Base-by-base conservation (phyloP, 2,797 vertebrate species). In the Avahi laniger region DNA sequence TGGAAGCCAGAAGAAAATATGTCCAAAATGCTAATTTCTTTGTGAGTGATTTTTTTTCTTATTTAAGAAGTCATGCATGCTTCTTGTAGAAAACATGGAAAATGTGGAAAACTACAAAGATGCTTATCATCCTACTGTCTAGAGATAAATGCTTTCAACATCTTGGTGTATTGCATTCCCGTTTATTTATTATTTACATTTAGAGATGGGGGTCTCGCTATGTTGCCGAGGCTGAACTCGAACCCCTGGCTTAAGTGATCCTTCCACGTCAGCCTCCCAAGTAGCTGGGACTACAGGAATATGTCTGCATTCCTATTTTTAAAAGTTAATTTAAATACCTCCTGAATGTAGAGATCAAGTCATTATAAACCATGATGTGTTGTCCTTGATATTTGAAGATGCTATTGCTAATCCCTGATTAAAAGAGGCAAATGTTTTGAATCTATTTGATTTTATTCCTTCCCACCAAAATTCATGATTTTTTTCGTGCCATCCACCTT, bases 1-100 rank as follows among this genome's bases (percentile, higher is more conserved):
- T 78, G 81, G 81, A 94, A 90, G 28, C 26, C 26, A 95, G 43
- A 90, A 95, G 70, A 94, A 97, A 97, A 90, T 65, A 65, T 89
- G 95, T 91, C 72, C 43, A 80, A 94, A 92, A 70, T 94, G 87
- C 86, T 87, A 81, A 96, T 96, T 87, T 95, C 41, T 94, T 94
- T 91, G 46, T 95, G 48, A 96, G 89, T 89, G 59, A 88, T 87
- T 85, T 93, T 94, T 89, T 96, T 83, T 91, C 92, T 81, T 85
- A 87, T 93, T 96, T 73, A 50, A 78, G 92, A 95, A 96, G 57
- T 18, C 46, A 94, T 79, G 46, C 38, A 61, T 69, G 20, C 59
- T 93, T 75, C 65, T 41, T 96, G 38, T 38, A 87, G 54, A 94
- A 97, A 94, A 76, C 91, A 84, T 20, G n/a, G 43, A 94, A 96